Conservation (phyloP, 2,888 invertebrate genomes). For the Zaprionus obscuricornis region DNA sequence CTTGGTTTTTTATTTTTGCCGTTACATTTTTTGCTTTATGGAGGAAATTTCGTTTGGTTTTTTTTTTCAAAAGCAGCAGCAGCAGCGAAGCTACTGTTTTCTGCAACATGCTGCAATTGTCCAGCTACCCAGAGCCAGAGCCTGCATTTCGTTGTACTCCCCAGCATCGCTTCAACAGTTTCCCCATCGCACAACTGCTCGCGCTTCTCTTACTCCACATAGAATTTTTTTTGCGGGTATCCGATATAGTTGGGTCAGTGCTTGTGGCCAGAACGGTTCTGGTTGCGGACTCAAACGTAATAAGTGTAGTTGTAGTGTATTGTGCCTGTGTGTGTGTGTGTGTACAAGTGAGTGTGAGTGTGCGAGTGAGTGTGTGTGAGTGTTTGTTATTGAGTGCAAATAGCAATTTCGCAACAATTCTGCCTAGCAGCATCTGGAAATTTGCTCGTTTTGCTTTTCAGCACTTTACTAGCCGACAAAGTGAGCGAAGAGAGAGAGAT, state of each 20-base stretch:
- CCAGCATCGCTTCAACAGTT: not conserved
- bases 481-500: no score
- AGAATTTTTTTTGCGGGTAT: slow-evolving; percentile 80
- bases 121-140: slow-evolving; percentile 25
- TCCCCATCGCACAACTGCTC: not conserved
- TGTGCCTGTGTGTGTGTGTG: not conserved
- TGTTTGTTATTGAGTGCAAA: slow-evolving; percentile 82
- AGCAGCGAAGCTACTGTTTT: slow-evolving; percentile 49
- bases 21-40: slow-evolving; percentile 53
- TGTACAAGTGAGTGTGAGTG: not conserved
- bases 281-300: slow-evolving; percentile 70
- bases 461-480: slow-evolving; percentile 74
- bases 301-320: slow-evolving; percentile 39
- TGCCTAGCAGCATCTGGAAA: slow-evolving; percentile 67
- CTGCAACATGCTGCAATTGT: slow-evolving; percentile 77
- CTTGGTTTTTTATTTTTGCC: slow-evolving; percentile 21
- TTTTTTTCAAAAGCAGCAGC: slow-evolving; percentile 9
- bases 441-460: slow-evolving; percentile 72
- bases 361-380: slow-evolving; percentile 27
- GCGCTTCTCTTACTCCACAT: slow-evolving; percentile 13
- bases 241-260: slow-evolving; percentile 82
- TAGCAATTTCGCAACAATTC: slow-evolving; percentile 81
- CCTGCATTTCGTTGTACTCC: slow-evolving; percentile 21
- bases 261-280: slow-evolving; percentile 83
- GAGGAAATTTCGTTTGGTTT: slow-evolving; percentile 40